phyloP scores from a whole-genome alignment of 2,113 vertebrate species.

The Halichoerus grypus region DNA sequence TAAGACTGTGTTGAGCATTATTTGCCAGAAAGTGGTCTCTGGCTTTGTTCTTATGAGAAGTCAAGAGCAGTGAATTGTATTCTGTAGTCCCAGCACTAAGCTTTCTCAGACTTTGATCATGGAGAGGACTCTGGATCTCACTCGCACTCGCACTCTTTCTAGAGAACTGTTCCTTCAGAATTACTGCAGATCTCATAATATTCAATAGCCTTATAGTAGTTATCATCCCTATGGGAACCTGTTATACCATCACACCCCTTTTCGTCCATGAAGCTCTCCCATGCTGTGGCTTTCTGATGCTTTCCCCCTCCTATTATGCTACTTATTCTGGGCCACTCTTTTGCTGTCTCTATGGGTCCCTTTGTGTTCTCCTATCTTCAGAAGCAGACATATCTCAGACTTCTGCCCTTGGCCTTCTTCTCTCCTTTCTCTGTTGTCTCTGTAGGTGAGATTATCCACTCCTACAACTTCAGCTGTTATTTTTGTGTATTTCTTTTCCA shows the following conservation, averaged over 20 bases:
- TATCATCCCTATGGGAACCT: background rate
- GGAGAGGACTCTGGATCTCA: background rate
- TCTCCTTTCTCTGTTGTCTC: background rate
- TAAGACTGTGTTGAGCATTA: background rate
- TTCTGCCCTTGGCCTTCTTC: background rate
- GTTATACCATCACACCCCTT: background rate
- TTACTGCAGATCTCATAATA: background rate
- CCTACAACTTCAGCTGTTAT: background rate
- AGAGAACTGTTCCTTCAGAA: background rate
- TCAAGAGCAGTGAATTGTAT: background rate
- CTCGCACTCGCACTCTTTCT: rapidly evolving
- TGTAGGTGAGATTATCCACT: background rate
- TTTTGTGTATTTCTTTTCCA: background rate
- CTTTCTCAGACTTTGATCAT: background rate
- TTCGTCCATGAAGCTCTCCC: background rate
- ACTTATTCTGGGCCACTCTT: background rate
- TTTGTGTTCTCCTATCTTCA: background rate
- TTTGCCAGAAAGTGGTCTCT: background rate
- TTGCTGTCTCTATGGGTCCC: background rate
- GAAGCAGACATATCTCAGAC: background rate
- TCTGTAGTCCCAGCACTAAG: background rate
- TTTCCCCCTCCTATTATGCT: background rate
- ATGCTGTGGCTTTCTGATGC: background rate
- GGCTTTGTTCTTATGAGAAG: background rate
- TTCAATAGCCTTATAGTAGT: background rate